Evolutionary conservation across 2,113 vertebrate species (phyloP).

Genomic region (Sitta europaea): DNA sequence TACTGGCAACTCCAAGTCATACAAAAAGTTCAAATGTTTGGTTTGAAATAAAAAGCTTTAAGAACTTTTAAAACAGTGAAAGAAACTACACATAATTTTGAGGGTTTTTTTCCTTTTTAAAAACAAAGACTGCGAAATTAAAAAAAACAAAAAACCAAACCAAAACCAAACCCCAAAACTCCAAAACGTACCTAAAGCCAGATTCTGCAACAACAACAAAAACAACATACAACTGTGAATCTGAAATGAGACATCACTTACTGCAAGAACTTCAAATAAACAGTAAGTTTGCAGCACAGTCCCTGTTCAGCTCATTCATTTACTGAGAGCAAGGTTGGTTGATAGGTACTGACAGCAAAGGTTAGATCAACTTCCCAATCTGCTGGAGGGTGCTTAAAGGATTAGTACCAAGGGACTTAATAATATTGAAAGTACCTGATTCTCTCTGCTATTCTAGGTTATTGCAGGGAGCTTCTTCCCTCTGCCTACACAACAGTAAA

Average conservation of each 20-base stretch:
- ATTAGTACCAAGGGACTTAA: not conserved
- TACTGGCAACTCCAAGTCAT: not conserved
- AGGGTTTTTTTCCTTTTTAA: not conserved
- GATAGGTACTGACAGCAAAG: constrained; percentile 7
- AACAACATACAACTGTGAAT: not conserved
- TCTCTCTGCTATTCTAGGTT: not conserved
- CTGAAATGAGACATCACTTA: not conserved
- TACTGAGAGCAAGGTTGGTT: not conserved
- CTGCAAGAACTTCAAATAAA: not conserved
- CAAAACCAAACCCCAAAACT: not conserved
- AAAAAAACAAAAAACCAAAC: not conserved
- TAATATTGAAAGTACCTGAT: not conserved
- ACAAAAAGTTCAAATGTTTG: accelerated
- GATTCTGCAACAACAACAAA: not conserved
- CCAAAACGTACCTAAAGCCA: accelerated
- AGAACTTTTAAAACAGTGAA: not conserved
- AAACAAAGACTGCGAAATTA: not conserved
- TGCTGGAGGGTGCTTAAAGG: not conserved
- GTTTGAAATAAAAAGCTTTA: not conserved
- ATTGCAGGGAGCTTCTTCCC: not conserved
- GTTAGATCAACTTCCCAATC: constrained; percentile 7
- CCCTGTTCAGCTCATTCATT: not conserved
- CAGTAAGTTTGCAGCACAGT: not conserved
- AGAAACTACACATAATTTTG: not conserved
- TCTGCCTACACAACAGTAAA: not conserved